Percentiles rank a stretch among this genome's conserved stretches.
phyloP scores from a whole-genome alignment of 2,113 vertebrate genomes.

The Bubalus kerabau region DNA sequence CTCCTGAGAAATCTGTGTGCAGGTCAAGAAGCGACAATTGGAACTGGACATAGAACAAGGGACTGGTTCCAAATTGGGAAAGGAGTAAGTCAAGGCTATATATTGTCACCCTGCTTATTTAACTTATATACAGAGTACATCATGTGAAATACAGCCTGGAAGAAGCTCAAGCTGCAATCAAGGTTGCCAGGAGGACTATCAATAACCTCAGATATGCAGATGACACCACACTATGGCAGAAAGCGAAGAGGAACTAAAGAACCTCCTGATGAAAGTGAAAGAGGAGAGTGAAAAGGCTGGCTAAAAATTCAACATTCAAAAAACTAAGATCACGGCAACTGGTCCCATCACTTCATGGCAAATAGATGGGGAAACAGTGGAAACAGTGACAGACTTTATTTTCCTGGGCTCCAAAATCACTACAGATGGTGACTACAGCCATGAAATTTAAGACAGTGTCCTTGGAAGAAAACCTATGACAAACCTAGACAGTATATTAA shows the following conservation, averaged over 20 bases:
- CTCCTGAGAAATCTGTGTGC: neutral
- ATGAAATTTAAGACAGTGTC: neutral
- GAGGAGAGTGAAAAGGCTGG: neutral
- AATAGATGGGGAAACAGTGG: neutral
- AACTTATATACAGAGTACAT: neutral
- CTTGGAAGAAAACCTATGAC: neutral
- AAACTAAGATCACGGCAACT: neutral
- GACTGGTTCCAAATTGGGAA: neutral
- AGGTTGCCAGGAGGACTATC: neutral
- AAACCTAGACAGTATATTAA: neutral
- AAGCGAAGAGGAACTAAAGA: neutral
- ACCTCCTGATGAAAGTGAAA: neutral
- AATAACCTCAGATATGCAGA: neutral
- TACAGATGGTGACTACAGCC: neutral
- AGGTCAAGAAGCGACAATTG: neutral
- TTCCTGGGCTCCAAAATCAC: neutral
- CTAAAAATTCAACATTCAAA: neutral
- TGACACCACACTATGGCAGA: neutral
- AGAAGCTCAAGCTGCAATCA: neutral
- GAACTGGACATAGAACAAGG: neutral
- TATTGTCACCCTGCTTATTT: neutral
- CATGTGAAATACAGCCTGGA: neutral
- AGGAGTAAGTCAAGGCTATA: neutral
- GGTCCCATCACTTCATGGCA: neutral
- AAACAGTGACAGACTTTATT: neutral